phyloP scores from a whole-genome alignment of 2,888 invertebrate genomes.

The Cheilosia urbana region DNA sequence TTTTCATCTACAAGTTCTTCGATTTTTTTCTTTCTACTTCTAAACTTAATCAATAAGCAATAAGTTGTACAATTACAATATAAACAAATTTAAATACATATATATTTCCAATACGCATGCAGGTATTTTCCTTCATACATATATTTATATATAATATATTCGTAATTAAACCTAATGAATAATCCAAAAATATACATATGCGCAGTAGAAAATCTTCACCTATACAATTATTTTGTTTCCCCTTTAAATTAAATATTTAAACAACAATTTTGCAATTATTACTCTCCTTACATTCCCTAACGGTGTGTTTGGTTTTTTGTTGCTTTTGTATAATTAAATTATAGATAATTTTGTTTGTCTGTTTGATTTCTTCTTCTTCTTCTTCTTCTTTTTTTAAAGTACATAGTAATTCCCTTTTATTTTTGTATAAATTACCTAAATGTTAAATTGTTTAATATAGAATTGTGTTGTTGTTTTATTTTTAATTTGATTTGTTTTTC shows the following conservation, averaged over 20 bases:
- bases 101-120: constrained; percentile 34
- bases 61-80: constrained; percentile 70
- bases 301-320: constrained; percentile 55
- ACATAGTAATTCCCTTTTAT: constrained; percentile 45
- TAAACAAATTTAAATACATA: constrained; percentile 23
- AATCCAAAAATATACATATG: constrained; percentile 62
- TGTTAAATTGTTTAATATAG: constrained; percentile 50
- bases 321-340: constrained; percentile 57
- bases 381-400: constrained; percentile 44
- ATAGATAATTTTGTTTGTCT: constrained; percentile 49
- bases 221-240: constrained; percentile 47
- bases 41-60: constrained; percentile 71
- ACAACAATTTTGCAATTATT: constrained; percentile 48
- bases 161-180: constrained; percentile 58
- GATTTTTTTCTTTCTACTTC: constrained; percentile 17
- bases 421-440: constrained; percentile 66
- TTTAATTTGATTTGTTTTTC: constrained; percentile 58
- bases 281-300: constrained; percentile 61
- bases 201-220: constrained; percentile 51
- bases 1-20: constrained; percentile 58
- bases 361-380: constrained; percentile 45
- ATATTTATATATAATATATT: background rate
- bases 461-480: constrained; percentile 45
- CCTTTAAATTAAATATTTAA: constrained; percentile 51
- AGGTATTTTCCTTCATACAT: constrained; percentile 20